Base-by-base conservation (phyloP, 2,113 vertebrate genomes). In the Rhea pennata region DNA sequence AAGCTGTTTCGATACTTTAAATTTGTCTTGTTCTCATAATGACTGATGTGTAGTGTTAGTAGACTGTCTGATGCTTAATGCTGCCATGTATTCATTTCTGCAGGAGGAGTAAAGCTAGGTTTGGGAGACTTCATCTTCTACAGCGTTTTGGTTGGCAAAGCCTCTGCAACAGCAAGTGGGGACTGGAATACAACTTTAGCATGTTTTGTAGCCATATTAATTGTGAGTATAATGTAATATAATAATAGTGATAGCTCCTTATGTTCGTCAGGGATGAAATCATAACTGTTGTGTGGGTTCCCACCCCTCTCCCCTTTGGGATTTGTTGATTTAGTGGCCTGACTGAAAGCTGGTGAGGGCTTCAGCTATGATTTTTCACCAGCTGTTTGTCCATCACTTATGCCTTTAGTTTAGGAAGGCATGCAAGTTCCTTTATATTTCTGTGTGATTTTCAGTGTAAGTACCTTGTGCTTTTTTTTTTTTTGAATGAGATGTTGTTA, bases 71-170 rank as follows among this genome's bases (percentile, higher is more conserved):
- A 50, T 77, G 48, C 19, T 88, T 77, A 85, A 74, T 67, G 39
- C 56, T 93, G 50, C 51, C 58, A 51, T 96, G 26, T 95, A 96
- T 95, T 97, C 27, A 46, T 59, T 89, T 82, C 73, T 96, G 84
- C 97, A 99, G 99, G 99, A 94, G 99, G 99, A 84, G 99, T 99
- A 69, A 99, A 99, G 80, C 98, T 99, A 10, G 99, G 99, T 56
- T 98, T 99, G 46, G 99, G 99, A 95, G 99, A 99, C 96, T 99
- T 99, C 97, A 99, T 99, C 98, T 99, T 99, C 98, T 99, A 99
- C 98, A 99, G 99, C 96, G 99, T 99, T 98, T 97, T 99, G 84
- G 99, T 99, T 96, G 99, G 99, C 75, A 99, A 99, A 98, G 99
- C 99, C 74, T 99, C 99, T 31, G 99, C 99, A 87, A 98, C 99